Percentiles rank a stretch among this genome's conserved stretches.
Evolutionary conservation across 2,113 vertebrate species (phyloP).

Genomic region (Lepus timidus): DNA sequence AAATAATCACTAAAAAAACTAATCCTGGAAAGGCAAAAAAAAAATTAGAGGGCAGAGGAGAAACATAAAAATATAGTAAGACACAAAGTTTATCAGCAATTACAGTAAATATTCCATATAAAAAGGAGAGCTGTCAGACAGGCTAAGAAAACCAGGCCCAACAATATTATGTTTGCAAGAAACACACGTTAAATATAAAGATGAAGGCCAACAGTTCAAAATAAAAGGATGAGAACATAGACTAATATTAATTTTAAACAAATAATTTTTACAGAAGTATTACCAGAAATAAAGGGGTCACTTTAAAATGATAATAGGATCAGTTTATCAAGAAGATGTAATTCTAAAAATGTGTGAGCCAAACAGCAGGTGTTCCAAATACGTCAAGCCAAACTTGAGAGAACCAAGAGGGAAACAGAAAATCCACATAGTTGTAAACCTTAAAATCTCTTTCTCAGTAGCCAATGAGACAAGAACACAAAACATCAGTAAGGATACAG

Average conservation of each 20-base stretch:
- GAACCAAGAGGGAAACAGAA: constrained; percentile 3
- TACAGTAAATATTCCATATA: neutral
- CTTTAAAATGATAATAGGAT: neutral
- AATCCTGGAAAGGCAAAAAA: neutral
- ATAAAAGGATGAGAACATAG: neutral
- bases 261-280: neutral
- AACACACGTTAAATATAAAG: constrained; percentile 2
- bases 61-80: neutral
- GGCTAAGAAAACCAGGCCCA: neutral
- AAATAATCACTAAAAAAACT: neutral
- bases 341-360: neutral
- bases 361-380: neutral
- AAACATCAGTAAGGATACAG: neutral
- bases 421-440: neutral
- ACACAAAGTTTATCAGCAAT: neutral
- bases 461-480: neutral
- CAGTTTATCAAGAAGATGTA: neutral
- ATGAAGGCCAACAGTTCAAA: neutral
- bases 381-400: neutral
- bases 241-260: neutral
- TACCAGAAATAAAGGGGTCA: neutral
- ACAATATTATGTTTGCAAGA: neutral
- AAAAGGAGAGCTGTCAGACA: neutral
- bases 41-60: neutral
- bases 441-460: neutral